Conservation (phyloP, 1,140 invertebrate species). For the Calycopis cecrops region DNA sequence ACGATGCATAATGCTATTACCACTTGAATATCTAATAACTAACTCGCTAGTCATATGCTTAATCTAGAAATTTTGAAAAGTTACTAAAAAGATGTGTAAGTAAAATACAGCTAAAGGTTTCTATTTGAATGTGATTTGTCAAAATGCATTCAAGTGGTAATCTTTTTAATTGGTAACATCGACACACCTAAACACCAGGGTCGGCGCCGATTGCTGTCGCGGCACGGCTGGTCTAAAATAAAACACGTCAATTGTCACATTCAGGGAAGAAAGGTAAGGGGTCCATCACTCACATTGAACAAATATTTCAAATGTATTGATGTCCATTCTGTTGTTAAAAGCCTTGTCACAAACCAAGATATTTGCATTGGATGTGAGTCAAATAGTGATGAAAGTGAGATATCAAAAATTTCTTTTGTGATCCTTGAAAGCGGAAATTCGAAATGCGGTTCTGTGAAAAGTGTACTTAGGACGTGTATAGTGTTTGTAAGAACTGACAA, state of each 20-base stretch:
- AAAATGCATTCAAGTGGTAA: conserved; percentile 47
- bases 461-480: too few species aligned
- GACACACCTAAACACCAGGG: conserved; percentile 76
- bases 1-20: conserved; percentile 37
- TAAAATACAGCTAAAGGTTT: background rate
- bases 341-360: too few species aligned
- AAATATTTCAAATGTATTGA: background rate
- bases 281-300: conserved; percentile 21
- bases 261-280: conserved; percentile 28
- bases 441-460: too few species aligned
- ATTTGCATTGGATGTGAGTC: too few species aligned
- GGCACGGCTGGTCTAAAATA: conserved; percentile 75
- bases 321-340: conserved; percentile 3
- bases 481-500: too few species aligned
- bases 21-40: conserved; percentile 39
- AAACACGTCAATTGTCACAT: conserved; percentile 61
- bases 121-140: conserved; percentile 15
- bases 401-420: too few species aligned
- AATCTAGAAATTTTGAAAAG: conserved; percentile 2
- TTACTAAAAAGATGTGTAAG: background rate
- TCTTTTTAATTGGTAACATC: conserved; percentile 57
- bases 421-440: too few species aligned
- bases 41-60: background rate
- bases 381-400: too few species aligned
- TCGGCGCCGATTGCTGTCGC: conserved; percentile 74